These are phyloP conservation scores for Hirudo medicinalis DNA, from an alignment of 1,140 invertebrate species.

Conservation along the genomic window DNA sequence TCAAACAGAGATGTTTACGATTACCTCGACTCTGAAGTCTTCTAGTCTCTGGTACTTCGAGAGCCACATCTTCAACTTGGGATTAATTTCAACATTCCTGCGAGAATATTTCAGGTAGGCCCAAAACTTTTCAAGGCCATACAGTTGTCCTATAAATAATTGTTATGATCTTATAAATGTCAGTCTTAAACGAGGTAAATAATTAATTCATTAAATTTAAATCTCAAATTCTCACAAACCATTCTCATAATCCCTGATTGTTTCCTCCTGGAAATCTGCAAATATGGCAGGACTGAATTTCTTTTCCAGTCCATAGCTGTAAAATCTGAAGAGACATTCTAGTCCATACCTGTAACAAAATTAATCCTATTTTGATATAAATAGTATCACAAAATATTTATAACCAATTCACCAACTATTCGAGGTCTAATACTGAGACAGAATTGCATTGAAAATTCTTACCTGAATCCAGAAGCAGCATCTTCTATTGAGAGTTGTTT, in stretches of 20 bases:
- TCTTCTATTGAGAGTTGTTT: constrained; percentile 77
- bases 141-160: constrained; percentile 63
- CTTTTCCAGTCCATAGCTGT: constrained; percentile 88
- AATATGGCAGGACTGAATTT: constrained; percentile 84
- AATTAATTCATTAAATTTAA: constrained; percentile 14
- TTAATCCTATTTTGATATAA: neutral
- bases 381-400: neutral
- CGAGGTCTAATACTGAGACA: too few relatives aligned
- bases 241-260: constrained; percentile 74
- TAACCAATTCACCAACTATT: too few relatives aligned
- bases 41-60: constrained; percentile 82
- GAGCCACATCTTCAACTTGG: constrained; percentile 63
- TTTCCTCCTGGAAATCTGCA: constrained; percentile 88
- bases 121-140: constrained; percentile 98
- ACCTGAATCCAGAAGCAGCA: constrained; percentile 74
- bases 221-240: constrained; percentile 43
- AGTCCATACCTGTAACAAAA: constrained; percentile 52
- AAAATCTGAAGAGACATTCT: constrained; percentile 97
- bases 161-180: neutral
- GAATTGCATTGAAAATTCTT: constrained; percentile 29
- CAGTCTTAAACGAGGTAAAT: constrained; percentile 23
- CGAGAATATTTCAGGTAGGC: constrained; percentile 69
- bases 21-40: constrained; percentile 56
- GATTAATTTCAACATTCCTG: constrained; percentile 57
- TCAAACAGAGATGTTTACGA: constrained; percentile 9